Evolutionary conservation across 2,888 invertebrate genomes (phyloP), one percentile per base, ranked within the genome.

Genomic region (Lasius fuliginosus): DNA sequence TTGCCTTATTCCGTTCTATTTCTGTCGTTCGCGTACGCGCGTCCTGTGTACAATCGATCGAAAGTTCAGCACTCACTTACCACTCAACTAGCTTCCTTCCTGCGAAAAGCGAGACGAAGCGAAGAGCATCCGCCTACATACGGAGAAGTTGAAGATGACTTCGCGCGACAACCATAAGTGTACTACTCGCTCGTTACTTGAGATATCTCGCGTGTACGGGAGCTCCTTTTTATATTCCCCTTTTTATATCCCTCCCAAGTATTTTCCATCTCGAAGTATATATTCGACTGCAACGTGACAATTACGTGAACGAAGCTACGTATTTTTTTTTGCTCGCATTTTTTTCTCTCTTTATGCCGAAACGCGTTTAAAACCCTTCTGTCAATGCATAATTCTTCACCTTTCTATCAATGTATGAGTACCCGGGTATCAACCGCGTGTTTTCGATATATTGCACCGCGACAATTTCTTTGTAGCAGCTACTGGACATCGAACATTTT

Each of bases 261-360:
- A 73, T 60, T 53, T 56, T 64, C 75, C 82, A 85, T 85, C 87
- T 84, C 86, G 87, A 88, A 87, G n/a, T n/a, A 23, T 23, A 85
- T 88, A 90, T 87, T 89, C 83, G 86, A 90, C 86, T 87, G 81
- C 82, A 74, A 49, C 18, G 49, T 49, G 18, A 49, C 18, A 49
- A 49, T 49, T 49, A 18, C 18, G 6, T 5, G 3, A 5, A 49
- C 18, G 18, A 18, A 49, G 6, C 0, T 46, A 49, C 18, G 18
- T 1, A 49, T 18, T 33, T 33, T 3, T 3, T 33, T 33, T 23
- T 23, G 23, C 23, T 0, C 30, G 30, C 30, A 36, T 33, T 36
- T 36, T 36, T 5, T 36, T 36, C 6, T 36, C 5, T 36, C 5
- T 3, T 36, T 36, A 36, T 36, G 5, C 36, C 36, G 36, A 36